A percentile compares a stretch with the other conserved stretches of the same genome.
Conservation (phyloP, 2,888 invertebrate genomes). For the Drosophila robusta region DNA sequence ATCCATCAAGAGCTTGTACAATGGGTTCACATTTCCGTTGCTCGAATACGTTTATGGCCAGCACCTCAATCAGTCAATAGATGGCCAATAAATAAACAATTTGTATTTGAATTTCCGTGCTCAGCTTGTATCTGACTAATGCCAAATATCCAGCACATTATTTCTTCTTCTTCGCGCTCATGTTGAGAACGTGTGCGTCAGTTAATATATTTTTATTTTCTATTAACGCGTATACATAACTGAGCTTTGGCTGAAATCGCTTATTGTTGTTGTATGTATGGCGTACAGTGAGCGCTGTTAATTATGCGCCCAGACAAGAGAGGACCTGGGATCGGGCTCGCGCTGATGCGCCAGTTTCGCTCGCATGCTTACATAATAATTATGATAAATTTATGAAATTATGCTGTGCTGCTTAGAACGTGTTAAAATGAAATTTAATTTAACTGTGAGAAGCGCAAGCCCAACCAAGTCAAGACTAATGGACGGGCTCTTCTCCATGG, state of each 20-base stretch:
- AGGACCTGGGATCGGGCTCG: slow-evolving; percentile 8
- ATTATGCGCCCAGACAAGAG: slow-evolving; percentile 47
- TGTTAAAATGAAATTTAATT: slow-evolving; percentile 80
- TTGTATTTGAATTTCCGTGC: slow-evolving; percentile 49
- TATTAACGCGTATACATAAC: slow-evolving; percentile 55
- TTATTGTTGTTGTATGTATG: slow-evolving; percentile 16
- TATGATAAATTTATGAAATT: slow-evolving; percentile 61
- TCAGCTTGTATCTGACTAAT: slow-evolving; percentile 29
- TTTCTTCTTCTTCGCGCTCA: slow-evolving; percentile 12
- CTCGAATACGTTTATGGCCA: slow-evolving; percentile 51
- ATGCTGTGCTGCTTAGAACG: slow-evolving; percentile 63
- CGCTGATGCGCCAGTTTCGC: slow-evolving; percentile 62
- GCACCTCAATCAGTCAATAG: slow-evolving; percentile 5
- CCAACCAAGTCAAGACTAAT: slow-evolving; percentile 20
- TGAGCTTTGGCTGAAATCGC: slow-evolving; percentile 22
- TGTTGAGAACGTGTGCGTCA: slow-evolving; percentile 34
- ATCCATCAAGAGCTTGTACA: slow-evolving; percentile 44
- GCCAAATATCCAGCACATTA: slow-evolving; percentile 32
- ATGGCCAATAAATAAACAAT: slow-evolving; percentile 52
- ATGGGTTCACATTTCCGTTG: slow-evolving; percentile 56
- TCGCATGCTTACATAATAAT: slow-evolving; percentile 81
- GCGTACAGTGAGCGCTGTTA: slow-evolving; percentile 60
- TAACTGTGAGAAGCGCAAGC: slow-evolving; percentile 63
- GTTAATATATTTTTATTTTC: slow-evolving; percentile 64
- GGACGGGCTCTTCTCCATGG: slow-evolving; percentile 26